Evolutionary conservation across 1,140 invertebrate genomes (phyloP).

Genomic region (Thaumetopoea pityocampa): DNA sequence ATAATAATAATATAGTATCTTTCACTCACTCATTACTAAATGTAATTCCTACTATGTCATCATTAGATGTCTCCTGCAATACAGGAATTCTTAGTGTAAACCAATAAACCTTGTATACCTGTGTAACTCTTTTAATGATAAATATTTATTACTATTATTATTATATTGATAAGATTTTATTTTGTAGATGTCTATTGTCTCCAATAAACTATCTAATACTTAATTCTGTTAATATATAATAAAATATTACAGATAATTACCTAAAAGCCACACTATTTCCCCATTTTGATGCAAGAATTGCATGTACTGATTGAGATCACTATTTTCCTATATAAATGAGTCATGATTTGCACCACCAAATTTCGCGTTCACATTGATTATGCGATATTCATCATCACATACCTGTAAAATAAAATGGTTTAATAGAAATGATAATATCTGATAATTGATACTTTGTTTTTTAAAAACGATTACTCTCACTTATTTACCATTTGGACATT

Average conservation of each 20-base stretch:
- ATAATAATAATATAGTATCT: too few relatives aligned
- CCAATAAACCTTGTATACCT: too few relatives aligned
- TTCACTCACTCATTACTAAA: too few relatives aligned
- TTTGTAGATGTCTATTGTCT: too few relatives aligned
- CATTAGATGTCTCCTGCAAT: too few relatives aligned
- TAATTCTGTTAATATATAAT: too few relatives aligned
- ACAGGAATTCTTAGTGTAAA: neutral
- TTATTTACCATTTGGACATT: constrained; percentile 34
- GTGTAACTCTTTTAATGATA: too few relatives aligned
- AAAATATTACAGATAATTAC: too few relatives aligned
- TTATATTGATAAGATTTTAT: too few relatives aligned
- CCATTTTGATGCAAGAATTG: constrained; percentile 12
- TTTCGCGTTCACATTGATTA: constrained; percentile 29
- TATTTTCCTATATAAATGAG: constrained; percentile 35
- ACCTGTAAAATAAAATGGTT: constrained; percentile 18
- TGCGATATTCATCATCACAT: constrained; percentile 25
- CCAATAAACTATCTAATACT: too few relatives aligned
- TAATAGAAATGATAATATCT: constrained; percentile 1
- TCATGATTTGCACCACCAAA: constrained; percentile 36
- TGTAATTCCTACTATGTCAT: too few relatives aligned
- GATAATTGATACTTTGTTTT: constrained; percentile 3
- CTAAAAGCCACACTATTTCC: constrained; percentile 27
- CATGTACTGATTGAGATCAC: constrained; percentile 19
- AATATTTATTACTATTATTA: too few relatives aligned
- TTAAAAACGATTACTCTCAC: neutral